phyloP scores from a whole-genome alignment of 2,888 invertebrate genomes.

The Alsophila aescularia region DNA sequence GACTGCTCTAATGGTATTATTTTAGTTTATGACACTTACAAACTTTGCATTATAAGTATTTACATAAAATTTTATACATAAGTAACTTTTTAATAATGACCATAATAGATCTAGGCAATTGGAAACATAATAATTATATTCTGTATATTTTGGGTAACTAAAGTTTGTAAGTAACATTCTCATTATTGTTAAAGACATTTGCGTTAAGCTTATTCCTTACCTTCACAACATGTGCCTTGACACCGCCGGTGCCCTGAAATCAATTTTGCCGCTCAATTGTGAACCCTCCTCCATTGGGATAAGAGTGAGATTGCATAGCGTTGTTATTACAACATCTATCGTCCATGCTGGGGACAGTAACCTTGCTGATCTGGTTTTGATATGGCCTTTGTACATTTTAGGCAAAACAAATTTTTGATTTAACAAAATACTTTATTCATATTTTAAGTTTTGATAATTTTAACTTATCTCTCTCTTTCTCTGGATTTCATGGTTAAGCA shows the following conservation, averaged over 20 bases:
- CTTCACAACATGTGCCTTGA: slow-evolving; percentile 74
- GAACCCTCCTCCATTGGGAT: slow-evolving; percentile 42
- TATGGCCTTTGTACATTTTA: slow-evolving; percentile 37
- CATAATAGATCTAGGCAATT: too few species aligned
- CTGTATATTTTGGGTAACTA: neutral
- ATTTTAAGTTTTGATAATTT: too few species aligned
- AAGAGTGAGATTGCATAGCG: slow-evolving; percentile 53
- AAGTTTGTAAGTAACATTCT: slow-evolving; percentile 22
- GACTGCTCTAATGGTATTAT: slow-evolving; percentile 16
- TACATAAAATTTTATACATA: too few species aligned
- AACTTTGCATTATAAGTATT: slow-evolving; percentile 8
- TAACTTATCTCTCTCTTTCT: too few species aligned
- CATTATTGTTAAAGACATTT: slow-evolving; percentile 29
- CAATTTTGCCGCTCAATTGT: slow-evolving; percentile 62
- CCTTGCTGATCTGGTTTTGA: slow-evolving; percentile 52
- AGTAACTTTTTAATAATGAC: too few species aligned
- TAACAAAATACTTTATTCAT: too few species aligned
- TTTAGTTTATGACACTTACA: slow-evolving; percentile 4
- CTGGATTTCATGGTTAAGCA: neutral
- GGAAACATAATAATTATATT: neutral
- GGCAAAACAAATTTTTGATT: too few species aligned
- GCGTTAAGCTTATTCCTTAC: slow-evolving; percentile 73
- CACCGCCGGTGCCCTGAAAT: slow-evolving; percentile 80
- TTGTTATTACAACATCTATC: slow-evolving; percentile 75
- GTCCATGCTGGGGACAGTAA: slow-evolving; percentile 81